A percentile compares a stretch with the other conserved stretches of the same genome.
phyloP scores from a whole-genome alignment of 2,888 invertebrate genomes.

The Amorpha juglandis region DNA sequence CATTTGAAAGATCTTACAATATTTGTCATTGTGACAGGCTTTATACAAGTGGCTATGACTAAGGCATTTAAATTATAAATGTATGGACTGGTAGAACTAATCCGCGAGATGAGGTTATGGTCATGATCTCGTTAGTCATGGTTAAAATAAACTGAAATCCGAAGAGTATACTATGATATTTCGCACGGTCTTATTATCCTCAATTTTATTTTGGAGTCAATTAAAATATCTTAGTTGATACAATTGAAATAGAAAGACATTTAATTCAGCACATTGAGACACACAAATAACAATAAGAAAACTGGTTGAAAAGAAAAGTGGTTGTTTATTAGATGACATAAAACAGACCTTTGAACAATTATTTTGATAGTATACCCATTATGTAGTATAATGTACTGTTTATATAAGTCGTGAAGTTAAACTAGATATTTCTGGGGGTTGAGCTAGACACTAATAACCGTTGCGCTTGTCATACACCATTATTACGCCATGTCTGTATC shows the following conservation, averaged over 20 bases:
- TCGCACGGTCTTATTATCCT: conserved; percentile 6
- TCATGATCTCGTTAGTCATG: conserved; percentile 21
- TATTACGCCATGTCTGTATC: no score
- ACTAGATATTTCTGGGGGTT: no score
- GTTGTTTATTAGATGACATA: neutral
- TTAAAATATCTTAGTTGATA: conserved; percentile 2
- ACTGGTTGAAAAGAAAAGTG: no score
- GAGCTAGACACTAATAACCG: no score
- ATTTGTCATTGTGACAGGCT: conserved; percentile 15
- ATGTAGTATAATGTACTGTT: neutral
- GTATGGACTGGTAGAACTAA: conserved; percentile 15
- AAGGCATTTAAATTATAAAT: conserved; percentile 23
- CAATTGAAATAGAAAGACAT: no score
- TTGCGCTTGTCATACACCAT: no score
- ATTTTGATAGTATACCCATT: neutral
- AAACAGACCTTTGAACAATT: neutral
- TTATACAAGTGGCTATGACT: conserved; percentile 17
- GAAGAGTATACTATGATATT: conserved; percentile 11
- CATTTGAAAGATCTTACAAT: conserved; percentile 8
- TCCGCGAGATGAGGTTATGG: conserved; percentile 6
- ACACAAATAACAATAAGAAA: no score
- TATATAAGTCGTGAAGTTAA: no score
- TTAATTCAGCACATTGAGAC: no score
- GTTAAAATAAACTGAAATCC: conserved; percentile 9
- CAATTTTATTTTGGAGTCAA: conserved; percentile 15